Base-by-base conservation (phyloP, 2,888 invertebrate species). In the Osmoderma eremita region DNA sequence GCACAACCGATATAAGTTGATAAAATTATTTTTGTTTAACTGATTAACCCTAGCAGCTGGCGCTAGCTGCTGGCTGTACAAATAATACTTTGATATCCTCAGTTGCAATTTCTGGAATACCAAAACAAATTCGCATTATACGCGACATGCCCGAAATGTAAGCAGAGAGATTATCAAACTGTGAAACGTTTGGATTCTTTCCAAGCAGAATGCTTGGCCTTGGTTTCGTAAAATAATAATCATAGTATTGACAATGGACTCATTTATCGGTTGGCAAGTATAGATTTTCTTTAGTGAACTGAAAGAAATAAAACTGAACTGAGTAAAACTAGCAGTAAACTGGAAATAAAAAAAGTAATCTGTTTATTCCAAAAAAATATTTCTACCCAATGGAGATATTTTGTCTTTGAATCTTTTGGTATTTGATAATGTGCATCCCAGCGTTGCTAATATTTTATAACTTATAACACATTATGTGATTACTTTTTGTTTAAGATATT, bases 111-210 rank as follows among this genome's bases (percentile, higher is more conserved):
- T 30, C 2, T 30, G 1, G 10, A 30, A 6, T 30, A 30, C 3
- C 2, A 10, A 30, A 8, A 8, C 30, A 30, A 30, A 30, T 30
- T 30, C 30, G 30, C 6, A 30, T 5, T 30, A 30, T 30, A 1
- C 30, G 10, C 5, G 2, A 30, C 30, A 30, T 10, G 6, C 3
- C n/a, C 30, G 30, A 2, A 30, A 30, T 10, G 10, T 3, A 1
- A 30, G 30, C 30, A 30, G 30, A 6, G 10, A 61, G 18, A 54
- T 18, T 39, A 45, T 36, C 30, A 45, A n/a, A 48, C 36, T 48
- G 45, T 42, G 22, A 39, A n/a, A 61, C 13, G 17, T 24, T 45
- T 58, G 58, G 58, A 58, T 12, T 15, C 17, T 3, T 24, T 61
- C 58, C 45, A 61, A 45, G 15, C 24, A 17, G n/a, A 18, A 8